Base-by-base conservation (phyloP, 2,888 invertebrate genomes). In the Trachelus troglodyta region DNA sequence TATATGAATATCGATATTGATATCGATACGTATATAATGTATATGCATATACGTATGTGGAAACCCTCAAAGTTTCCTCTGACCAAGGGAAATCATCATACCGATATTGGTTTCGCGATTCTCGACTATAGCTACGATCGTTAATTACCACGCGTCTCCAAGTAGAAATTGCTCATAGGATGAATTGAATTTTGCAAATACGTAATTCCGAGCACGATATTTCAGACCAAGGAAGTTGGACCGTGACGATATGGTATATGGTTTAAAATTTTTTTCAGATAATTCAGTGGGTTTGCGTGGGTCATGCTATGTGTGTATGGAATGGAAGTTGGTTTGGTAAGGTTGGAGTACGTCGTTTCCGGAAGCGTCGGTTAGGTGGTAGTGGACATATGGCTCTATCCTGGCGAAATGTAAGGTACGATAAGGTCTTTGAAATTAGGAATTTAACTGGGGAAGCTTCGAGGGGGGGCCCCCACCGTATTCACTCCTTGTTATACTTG, bases 381-480 rank as follows among this genome's bases (percentile, higher is more conserved):
- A 56, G 23, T 76, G 78, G 79, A 81, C 83, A 83, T 81, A 81
- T 81, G 81, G 83, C 76, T 81, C 74, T 77, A 81, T 81, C 79
- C 77, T 78, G 80, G 77, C 75, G 78, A 82, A 81, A 79, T 79
- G 78, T 79, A 78, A 79, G 23, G 56, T 78, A 74, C 82, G 85
- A 86, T 85, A 86, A 85, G 81, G 79, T 80, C 82, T 71, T 34
- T 31, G 71, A 34, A 56, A 56, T 56, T 56, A 56, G 71, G 12
- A 82, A 82, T 80, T 79, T 86, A 87, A 85, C 86, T 87, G 86
- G 76, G 82, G 79, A 82, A 82, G 83, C 87, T 89, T 88, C 87
- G 89, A 89, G 89, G 89, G 88, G 88, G 88, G 88, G 83, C 82
- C 74, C 69, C 73, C 56, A 75, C 33, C 1, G 34, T 73, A 69